These are phyloP conservation scores for Nothoprocta perdicaria DNA, from an alignment of 2,113 vertebrate species.

Conservation along the genomic window DNA sequence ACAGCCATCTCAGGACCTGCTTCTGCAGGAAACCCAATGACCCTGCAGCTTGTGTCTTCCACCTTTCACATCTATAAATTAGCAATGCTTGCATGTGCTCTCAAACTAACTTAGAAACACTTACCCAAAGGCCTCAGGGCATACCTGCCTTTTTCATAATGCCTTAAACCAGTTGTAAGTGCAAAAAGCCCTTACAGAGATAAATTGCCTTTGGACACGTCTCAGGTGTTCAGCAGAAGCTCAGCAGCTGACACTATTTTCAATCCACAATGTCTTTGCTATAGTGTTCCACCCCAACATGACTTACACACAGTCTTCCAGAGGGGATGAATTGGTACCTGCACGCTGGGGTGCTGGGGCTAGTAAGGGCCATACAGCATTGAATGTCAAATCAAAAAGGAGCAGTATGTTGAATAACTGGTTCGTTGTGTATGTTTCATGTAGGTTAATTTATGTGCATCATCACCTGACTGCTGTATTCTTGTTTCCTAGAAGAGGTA, in stretches of 20 bases:
- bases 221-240: neutral
- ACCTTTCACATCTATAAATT: neutral
- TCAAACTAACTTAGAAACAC: accelerated
- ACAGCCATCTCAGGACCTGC: neutral
- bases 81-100: neutral
- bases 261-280: constrained; percentile 14
- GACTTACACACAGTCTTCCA: neutral
- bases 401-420: constrained; percentile 47
- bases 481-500: neutral
- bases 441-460: neutral
- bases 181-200: neutral
- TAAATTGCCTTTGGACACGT: neutral
- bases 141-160: neutral
- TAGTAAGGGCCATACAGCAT: neutral
- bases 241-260: constrained; percentile 18
- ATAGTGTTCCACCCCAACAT: constrained; percentile 6
- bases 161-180: neutral
- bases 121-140: neutral
- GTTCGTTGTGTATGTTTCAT: constrained; percentile 49
- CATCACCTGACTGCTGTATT: neutral
- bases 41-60: neutral
- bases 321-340: neutral
- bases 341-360: neutral
- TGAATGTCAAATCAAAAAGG: neutral
- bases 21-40: neutral